phyloP scores from a whole-genome alignment of 2,888 invertebrate genomes.

The Phengaris arion region DNA sequence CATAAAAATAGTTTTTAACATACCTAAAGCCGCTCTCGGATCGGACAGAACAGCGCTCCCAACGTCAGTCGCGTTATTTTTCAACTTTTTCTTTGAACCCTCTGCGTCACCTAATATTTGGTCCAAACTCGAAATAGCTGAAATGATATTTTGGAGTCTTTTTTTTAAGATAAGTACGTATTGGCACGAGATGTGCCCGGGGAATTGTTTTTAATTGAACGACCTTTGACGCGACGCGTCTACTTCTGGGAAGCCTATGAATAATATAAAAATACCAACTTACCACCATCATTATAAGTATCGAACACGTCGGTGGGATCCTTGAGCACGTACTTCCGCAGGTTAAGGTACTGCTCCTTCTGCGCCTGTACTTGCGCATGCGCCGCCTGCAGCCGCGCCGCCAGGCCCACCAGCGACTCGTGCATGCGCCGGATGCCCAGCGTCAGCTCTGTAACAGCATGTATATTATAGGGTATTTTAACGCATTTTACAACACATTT shows the following conservation, averaged over 20 bases:
- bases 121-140: slow-evolving; percentile 62
- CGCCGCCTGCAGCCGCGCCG: slow-evolving; percentile 90
- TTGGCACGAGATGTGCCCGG: too few relatives aligned
- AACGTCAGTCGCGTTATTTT: slow-evolving; percentile 47
- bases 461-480: too few relatives aligned
- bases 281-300: slow-evolving; percentile 44
- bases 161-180: too few relatives aligned
- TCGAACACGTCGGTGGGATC: slow-evolving; percentile 89
- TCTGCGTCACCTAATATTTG: slow-evolving; percentile 66
- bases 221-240: too few relatives aligned
- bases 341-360: slow-evolving; percentile 91
- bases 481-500: too few relatives aligned
- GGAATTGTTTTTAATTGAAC: too few relatives aligned
- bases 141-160: slow-evolving; percentile 30
- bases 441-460: slow-evolving; percentile 81
- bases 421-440: slow-evolving; percentile 89
- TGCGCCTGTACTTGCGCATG: slow-evolving; percentile 87
- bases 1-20: slow-evolving; percentile 22
- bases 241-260: not conserved
- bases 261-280: slow-evolving; percentile 39
- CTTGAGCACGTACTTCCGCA: slow-evolving; percentile 87
- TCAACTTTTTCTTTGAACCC: slow-evolving; percentile 59
- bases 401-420: slow-evolving; percentile 91
- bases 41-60: slow-evolving; percentile 61
- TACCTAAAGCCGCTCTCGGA: slow-evolving; percentile 63